A percentile compares a stretch with the other conserved stretches of the same genome.
These are phyloP conservation scores for Morone chrysops DNA, from an alignment of 2,113 vertebrate genomes.

Conservation along the genomic window DNA sequence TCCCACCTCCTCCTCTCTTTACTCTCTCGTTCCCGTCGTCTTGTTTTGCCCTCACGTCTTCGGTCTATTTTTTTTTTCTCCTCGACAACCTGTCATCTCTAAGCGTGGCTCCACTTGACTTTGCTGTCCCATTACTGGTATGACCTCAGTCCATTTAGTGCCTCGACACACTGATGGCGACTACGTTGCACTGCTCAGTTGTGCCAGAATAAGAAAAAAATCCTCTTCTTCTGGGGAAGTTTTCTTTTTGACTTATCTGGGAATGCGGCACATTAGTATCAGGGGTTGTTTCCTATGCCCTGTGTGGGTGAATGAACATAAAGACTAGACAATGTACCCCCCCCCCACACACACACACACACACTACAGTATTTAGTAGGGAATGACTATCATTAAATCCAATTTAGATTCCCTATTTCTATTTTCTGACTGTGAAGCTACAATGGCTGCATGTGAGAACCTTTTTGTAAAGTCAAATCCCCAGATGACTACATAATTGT, in stretches of 20 bases:
- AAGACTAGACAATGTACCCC: conserved; percentile 27
- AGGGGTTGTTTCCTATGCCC: conserved; percentile 18
- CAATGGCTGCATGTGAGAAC: conserved; percentile 43
- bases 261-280: conserved; percentile 35
- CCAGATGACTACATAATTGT: conserved; percentile 72
- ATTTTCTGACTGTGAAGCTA: conserved; percentile 60
- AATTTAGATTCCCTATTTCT: conserved; percentile 57
- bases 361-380: conserved; percentile 26
- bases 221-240: conserved; percentile 1
- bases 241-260: conserved; percentile 28
- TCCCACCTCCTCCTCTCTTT: neutral
- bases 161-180: conserved; percentile 45
- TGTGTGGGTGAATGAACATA: conserved; percentile 48
- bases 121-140: conserved; percentile 62
- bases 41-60: conserved; percentile 49
- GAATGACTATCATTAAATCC: conserved; percentile 58
- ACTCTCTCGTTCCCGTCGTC: conserved; percentile 12
- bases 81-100: conserved; percentile 59
- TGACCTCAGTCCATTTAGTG: conserved; percentile 71
- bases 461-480: conserved; percentile 63
- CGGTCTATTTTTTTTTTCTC: neutral
- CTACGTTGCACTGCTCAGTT: conserved; percentile 49
- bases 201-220: conserved; percentile 37
- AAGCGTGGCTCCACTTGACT: conserved; percentile 64
- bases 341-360: neutral